Conservation (phyloP, 2,113 vertebrate genomes). For the Prietella phreatophila region DNA sequence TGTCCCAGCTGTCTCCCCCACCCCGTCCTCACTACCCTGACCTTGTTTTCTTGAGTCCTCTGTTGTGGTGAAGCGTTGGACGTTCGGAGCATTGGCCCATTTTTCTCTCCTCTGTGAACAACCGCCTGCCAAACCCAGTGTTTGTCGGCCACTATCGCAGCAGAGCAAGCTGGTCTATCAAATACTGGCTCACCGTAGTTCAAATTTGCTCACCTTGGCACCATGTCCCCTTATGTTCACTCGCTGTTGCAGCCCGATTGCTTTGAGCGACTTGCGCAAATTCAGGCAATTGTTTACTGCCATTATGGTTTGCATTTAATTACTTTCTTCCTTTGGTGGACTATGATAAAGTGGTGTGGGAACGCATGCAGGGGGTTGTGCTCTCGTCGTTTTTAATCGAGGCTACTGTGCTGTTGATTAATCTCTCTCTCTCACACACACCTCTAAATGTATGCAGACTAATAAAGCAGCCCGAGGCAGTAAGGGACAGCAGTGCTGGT, state of each 20-base stretch:
- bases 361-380: constrained; percentile 23
- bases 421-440: constrained; percentile 21
- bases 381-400: constrained; percentile 19
- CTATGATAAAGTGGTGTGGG: constrained; percentile 24
- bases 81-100: constrained; percentile 11
- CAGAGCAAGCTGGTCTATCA: constrained; percentile 12
- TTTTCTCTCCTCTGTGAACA: background rate
- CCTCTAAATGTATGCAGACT: constrained; percentile 28
- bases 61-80: background rate
- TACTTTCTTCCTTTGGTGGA: constrained; percentile 34
- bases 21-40: background rate
- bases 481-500: constrained; percentile 19
- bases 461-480: constrained; percentile 32
- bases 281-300: constrained; percentile 31
- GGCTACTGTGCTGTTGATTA: constrained; percentile 29
- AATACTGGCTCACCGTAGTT: constrained; percentile 4
- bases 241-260: constrained; percentile 33
- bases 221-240: background rate
- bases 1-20: background rate
- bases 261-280: constrained; percentile 7
- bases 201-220: constrained; percentile 18
- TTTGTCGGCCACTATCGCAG: constrained; percentile 22
- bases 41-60: constrained; percentile 16
- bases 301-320: constrained; percentile 33
- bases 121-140: constrained; percentile 19